Evolutionary conservation across 2,888 invertebrate species (phyloP).

Genomic region (Acholoe squamosa): DNA sequence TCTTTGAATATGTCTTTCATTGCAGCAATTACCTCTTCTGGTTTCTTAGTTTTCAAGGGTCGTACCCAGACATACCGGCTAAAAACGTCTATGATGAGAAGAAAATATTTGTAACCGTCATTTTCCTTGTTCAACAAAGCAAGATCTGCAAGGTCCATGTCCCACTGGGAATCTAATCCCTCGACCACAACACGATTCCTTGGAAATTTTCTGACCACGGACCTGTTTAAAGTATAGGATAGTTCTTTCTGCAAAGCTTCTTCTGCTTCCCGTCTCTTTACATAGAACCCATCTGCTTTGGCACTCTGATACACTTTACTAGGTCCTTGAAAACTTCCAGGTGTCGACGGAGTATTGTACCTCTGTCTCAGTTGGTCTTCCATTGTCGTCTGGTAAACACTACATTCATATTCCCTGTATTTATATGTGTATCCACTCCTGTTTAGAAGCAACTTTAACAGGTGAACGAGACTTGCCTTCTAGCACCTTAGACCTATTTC

Average conservation of each 20-base stretch:
- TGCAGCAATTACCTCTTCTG: slow-evolving; percentile 21
- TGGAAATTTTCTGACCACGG: not conserved
- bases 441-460: not conserved
- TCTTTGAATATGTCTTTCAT: slow-evolving; percentile 31
- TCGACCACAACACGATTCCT: slow-evolving; percentile 3
- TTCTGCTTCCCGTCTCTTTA: not conserved
- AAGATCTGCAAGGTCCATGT: slow-evolving; percentile 23
- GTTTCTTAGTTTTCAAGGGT: slow-evolving; percentile 40
- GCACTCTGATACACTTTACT: slow-evolving; percentile 15
- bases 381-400: not conserved
- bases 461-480: not conserved
- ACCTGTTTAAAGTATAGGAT: slow-evolving; percentile 40
- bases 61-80: slow-evolving; percentile 33
- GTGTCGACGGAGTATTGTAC: not conserved
- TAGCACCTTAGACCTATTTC: not conserved
- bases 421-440: slow-evolving; percentile 3
- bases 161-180: slow-evolving; percentile 43
- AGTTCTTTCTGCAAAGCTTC: not conserved
- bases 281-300: not conserved
- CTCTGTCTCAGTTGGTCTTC: not conserved
- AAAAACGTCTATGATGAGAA: slow-evolving; percentile 30
- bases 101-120: slow-evolving; percentile 42
- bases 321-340: slow-evolving; percentile 51
- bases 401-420: not conserved
- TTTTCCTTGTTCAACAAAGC: slow-evolving; percentile 22